Conservation (phyloP, 2,113 vertebrate genomes). For the Anhinga anhinga region DNA sequence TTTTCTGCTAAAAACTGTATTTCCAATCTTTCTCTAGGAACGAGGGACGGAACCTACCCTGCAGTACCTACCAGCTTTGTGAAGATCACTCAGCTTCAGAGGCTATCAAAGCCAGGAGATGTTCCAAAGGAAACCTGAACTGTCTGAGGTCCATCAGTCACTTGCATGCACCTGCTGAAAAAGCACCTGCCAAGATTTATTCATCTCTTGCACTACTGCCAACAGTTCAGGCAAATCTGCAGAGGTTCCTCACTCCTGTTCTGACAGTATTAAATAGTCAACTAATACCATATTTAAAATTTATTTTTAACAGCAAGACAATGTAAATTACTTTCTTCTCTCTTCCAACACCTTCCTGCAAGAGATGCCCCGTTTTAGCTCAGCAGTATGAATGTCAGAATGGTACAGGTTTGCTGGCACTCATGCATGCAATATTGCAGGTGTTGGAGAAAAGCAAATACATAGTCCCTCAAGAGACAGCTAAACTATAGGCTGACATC, state of each 20-base stretch:
- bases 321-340: background rate
- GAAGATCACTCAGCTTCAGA: background rate
- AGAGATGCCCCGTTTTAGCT: background rate
- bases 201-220: background rate
- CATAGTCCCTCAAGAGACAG: background rate
- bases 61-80: background rate
- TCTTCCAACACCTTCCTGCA: background rate
- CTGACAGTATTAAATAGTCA: background rate
- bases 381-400: background rate
- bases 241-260: background rate
- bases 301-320: background rate
- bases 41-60: background rate
- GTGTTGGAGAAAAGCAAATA: background rate
- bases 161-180: background rate
- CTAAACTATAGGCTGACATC: background rate
- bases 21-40: background rate
- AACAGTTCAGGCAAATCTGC: background rate
- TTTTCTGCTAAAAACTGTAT: background rate
- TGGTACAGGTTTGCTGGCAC: background rate
- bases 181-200: background rate
- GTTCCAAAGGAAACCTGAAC: background rate
- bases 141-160: background rate
- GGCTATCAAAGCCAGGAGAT: background rate
- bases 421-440: background rate
- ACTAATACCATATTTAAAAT: background rate